Evolutionary conservation across 2,797 vertebrate genomes (phyloP), one percentile per base, ranked within the genome.

Genomic region (Cercopithecus hamlyni): DNA sequence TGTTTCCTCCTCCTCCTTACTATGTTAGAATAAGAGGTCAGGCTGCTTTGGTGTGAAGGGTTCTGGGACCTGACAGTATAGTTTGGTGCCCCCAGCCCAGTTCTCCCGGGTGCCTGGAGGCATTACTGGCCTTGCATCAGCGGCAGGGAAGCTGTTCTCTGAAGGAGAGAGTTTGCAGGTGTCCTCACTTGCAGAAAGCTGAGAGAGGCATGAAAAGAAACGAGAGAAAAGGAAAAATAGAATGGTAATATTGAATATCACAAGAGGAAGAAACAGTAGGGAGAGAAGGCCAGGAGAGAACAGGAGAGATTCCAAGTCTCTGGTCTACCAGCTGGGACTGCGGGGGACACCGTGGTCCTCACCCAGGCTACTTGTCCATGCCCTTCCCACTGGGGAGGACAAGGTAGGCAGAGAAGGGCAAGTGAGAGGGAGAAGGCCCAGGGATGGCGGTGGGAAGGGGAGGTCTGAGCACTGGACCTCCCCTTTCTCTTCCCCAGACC

Each of bases 61-160:
- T 75, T 76, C 67, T 57, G 50, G 80, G 30, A 20, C 39, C 43
- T 43, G 48, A 88, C 39, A 4, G 26, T 14, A 8, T 7, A 22
- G 26, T 12, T 5, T 19, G 81, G 8, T 7, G 33, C 39, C 39
- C 36, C 45, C 19, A 14, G 5, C 30, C 27, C 1, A 30, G 79
- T 50, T 70, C 36, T 70, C 61, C 30, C 22, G 27, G 33, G 39
- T 30, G 50, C 81, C 9, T 33, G 27, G 19, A 36, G 15, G 9
- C 17, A 2, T 36, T 5, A 1, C 4, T 2, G 43, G 27, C 4
- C 10, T 0, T 0, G 0, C 27, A 33, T 45, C 17, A 0, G 12
- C 0, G 15, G 14, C 26, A 5, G 22, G n/a, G 17, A 33, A 48
- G 19, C 30, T 13, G 30, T 39, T 58, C 0, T n/a, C 77, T 55